Evolutionary conservation across 1,140 invertebrate species (phyloP).

Genomic region (Cylas formicarius): DNA sequence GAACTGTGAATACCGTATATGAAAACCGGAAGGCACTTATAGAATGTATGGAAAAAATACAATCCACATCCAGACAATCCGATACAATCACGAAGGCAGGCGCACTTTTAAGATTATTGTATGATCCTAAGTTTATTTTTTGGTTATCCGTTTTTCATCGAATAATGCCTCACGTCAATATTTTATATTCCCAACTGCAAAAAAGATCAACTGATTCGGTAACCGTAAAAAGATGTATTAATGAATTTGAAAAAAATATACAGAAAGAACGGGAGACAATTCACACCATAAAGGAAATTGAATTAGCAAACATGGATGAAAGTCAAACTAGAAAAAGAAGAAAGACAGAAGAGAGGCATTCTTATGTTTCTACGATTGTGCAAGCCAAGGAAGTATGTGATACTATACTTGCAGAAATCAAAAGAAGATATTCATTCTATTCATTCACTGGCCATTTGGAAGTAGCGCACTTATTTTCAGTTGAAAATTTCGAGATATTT

Average conservation of each 20-base stretch:
- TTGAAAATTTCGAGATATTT: slow-evolving; percentile 14
- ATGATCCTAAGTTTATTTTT: slow-evolving; percentile 14
- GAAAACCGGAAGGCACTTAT: slow-evolving; percentile 12
- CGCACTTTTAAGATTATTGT: slow-evolving; percentile 13
- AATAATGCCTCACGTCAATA: slow-evolving; percentile 17
- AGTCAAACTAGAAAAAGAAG: background rate
- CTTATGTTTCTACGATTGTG: slow-evolving; percentile 7
- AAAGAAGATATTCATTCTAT: slow-evolving; percentile 16
- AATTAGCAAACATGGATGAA: slow-evolving; percentile 1
- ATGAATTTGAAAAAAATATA: slow-evolving; percentile 15
- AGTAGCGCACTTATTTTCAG: slow-evolving; percentile 8
- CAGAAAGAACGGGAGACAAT: slow-evolving; percentile 13
- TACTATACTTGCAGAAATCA: slow-evolving; percentile 12
- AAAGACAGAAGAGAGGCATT: slow-evolving; percentile 2
- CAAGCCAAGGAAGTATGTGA: slow-evolving; percentile 21
- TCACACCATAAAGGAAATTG: slow-evolving; percentile 8
- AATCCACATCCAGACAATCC: slow-evolving; percentile 14
- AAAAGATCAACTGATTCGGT: slow-evolving; percentile 14
- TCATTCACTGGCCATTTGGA: slow-evolving; percentile 17
- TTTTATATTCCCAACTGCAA: slow-evolving; percentile 19
- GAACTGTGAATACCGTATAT: slow-evolving; percentile 17
- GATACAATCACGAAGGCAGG: slow-evolving; percentile 9
- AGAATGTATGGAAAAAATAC: slow-evolving; percentile 16
- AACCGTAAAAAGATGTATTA: slow-evolving; percentile 8
- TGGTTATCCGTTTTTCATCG: slow-evolving; percentile 17